These are phyloP conservation scores for Fabriciana adippe DNA, from an alignment of 2,888 invertebrate species.

Conservation along the genomic window DNA sequence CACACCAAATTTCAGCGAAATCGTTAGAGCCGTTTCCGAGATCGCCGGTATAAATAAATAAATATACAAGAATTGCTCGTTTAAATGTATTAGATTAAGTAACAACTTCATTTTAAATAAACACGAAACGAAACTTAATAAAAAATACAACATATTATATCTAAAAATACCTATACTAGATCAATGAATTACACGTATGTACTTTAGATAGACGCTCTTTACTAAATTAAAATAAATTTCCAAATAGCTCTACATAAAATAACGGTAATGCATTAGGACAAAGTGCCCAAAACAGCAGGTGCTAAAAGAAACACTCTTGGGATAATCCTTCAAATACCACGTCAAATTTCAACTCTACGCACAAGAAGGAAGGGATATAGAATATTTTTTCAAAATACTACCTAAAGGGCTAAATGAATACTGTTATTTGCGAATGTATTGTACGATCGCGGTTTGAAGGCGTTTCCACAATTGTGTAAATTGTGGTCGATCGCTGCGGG, in stretches of 20 bases:
- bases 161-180: too few species aligned
- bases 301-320: constrained; percentile 23
- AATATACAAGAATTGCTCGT: too few species aligned
- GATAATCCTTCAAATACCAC: constrained; percentile 27
- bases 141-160: too few species aligned
- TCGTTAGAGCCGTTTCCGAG: too few species aligned
- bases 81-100: too few species aligned
- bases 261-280: constrained; percentile 7
- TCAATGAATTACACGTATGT: too few species aligned
- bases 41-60: too few species aligned
- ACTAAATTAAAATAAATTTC: too few species aligned
- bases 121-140: too few species aligned
- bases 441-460: constrained; percentile 42
- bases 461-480: constrained; percentile 62
- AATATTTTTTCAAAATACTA: constrained; percentile 9
- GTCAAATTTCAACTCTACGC: constrained; percentile 9
- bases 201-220: too few species aligned
- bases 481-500: constrained; percentile 50
- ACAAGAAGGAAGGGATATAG: background rate
- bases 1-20: too few species aligned
- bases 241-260: background rate
- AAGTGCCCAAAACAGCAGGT: constrained; percentile 34
- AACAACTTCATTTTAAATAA: too few species aligned
- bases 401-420: constrained; percentile 28
- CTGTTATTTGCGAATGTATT: constrained; percentile 36